A percentile compares a stretch with the other conserved stretches of the same genome.
phyloP scores from a whole-genome alignment of 2,797 vertebrate genomes.

The Channallabes apus region DNA sequence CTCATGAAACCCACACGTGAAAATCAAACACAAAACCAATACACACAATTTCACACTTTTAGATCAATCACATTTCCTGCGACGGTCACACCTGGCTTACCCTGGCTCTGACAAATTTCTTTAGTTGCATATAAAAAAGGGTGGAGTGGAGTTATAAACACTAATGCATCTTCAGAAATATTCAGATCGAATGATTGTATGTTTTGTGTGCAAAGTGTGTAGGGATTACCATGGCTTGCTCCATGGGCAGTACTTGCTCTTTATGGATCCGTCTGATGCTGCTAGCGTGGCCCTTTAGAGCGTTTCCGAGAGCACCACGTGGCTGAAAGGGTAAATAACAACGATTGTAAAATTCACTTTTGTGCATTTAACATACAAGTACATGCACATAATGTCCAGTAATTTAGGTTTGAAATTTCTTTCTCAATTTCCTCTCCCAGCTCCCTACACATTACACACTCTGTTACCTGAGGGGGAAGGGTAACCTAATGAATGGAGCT shows the following conservation, averaged over 20 bases:
- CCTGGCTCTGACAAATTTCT: conserved; percentile 88
- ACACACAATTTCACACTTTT: conserved; percentile 6
- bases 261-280: conserved; percentile 82
- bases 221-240: conserved; percentile 85
- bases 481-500: background rate
- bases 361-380: background rate
- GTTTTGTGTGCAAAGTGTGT: background rate
- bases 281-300: conserved; percentile 82
- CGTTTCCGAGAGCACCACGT: conserved; percentile 83
- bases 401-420: background rate
- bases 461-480: background rate
- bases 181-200: background rate
- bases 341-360: background rate
- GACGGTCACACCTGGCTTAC: conserved; percentile 68
- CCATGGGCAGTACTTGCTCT: conserved; percentile 82
- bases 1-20: background rate
- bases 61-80: background rate
- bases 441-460: background rate
- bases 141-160: background rate
- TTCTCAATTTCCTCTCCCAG: background rate
- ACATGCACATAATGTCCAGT: too few species aligned
- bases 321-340: conserved; percentile 69
- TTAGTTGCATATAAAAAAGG: conserved; percentile 72
- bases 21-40: conserved; percentile 33
- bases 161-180: background rate